Conservation (phyloP, 2,797 vertebrate species). For the Galagoides demidoff region DNA sequence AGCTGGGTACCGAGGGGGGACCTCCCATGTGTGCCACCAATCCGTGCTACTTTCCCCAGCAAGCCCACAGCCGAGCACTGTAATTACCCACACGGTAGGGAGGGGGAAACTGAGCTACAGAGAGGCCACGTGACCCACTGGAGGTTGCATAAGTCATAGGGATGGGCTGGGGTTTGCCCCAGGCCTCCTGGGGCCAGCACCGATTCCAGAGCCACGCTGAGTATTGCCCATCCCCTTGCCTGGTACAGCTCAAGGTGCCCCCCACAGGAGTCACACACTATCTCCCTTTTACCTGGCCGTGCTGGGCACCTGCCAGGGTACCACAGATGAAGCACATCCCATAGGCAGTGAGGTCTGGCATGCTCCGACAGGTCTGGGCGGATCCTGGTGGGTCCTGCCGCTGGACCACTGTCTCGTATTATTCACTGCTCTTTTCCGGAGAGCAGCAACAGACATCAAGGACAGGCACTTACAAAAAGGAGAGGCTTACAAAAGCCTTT, state of each 20-base stretch:
- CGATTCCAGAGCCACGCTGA: neutral
- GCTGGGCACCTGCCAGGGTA: neutral
- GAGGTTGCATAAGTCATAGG: fast-evolving
- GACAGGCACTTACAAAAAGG: neutral
- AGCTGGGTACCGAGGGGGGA: fast-evolving
- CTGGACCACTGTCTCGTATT: fast-evolving
- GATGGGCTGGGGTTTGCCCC: neutral
- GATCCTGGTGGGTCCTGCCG: no score
- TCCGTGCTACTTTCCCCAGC: fast-evolving
- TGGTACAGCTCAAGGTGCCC: neutral
- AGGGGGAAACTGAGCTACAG: neutral
- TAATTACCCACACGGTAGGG: neutral
- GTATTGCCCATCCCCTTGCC: neutral
- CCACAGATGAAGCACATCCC: neutral
- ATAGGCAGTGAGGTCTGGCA: neutral
- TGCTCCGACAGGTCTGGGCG: neutral
- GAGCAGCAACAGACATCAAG: fast-evolving
- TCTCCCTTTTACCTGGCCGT: neutral
- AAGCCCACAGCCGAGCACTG: neutral
- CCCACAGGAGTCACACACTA: neutral
- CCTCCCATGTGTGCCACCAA: fast-evolving
- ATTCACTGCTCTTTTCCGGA: neutral
- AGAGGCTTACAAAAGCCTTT: neutral
- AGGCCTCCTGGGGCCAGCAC: neutral
- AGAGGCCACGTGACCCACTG: fast-evolving